Evolutionary conservation across 2,113 vertebrate species (phyloP), one percentile per base, ranked within the genome.

Genomic region (Hippocampus comes): DNA sequence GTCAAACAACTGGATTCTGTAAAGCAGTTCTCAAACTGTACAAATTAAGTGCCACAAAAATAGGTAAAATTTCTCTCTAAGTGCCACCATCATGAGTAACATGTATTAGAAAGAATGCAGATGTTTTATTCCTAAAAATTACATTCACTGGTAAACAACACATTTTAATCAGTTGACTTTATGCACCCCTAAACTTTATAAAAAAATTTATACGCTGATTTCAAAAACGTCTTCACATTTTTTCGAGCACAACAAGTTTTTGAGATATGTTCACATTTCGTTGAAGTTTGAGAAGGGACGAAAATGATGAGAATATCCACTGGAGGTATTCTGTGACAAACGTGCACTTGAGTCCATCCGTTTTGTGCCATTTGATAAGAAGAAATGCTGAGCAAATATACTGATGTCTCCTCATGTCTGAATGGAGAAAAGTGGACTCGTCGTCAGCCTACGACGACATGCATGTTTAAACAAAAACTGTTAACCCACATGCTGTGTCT

Each of bases 401-500:
- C 4, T 14, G 23, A 27, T 59, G 23, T 27, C 4, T 59, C 12
- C n/a, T 56, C 8, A 55, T 55, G 53, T 55, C 11, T 30, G 11
- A 43, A 46, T 61, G 20, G 30, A 23, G 9, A 63, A 42, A 11
- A n/a, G 21, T n/a, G 34, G 18, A 63, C 61, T n/a, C 7, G 23
- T 59, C 25, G 12, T 59, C 25, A 59, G 27, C 30, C 25, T 30
- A 14, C 57, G 27, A 43, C n/a, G 41, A 14, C 42, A 46, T 43
- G 38, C 41, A 65, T 15, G 12, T 43, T 65, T 23, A 23, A n/a
- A 43, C 41, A 42, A 65, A 59, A 65, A 65, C 41, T 23, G 41
- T 65, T 61, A 61, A 61, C 41, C 41, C 41, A 12, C 63, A 25
- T 46, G 21, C 41, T 65, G 25, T 15, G 78, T 82, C 68, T 78